Conservation (phyloP, 2,797 vertebrate species). For the Telmatherina bonti region DNA sequence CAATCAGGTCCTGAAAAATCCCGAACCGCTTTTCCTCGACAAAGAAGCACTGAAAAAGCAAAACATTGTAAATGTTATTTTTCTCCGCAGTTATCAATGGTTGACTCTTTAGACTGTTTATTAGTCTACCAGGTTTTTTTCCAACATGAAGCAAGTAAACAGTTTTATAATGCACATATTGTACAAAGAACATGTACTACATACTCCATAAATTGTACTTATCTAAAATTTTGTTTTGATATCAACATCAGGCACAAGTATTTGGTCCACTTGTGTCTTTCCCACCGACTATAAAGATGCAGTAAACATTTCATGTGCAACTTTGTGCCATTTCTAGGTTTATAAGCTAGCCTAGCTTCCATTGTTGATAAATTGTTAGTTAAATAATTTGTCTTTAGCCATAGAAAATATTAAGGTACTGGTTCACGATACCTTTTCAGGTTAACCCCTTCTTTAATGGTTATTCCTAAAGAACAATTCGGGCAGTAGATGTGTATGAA, state of each 20-base stretch:
- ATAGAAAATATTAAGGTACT: not conserved
- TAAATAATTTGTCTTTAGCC: not conserved
- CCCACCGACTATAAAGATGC: not conserved
- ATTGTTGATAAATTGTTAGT: not conserved
- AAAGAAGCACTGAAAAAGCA: constrained; percentile 89
- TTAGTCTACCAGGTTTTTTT: not conserved
- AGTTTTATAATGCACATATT: not conserved
- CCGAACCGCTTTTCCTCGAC: constrained; percentile 88
- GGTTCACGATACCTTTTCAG: not conserved
- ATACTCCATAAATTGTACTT: not conserved
- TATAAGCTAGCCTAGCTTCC: constrained; percentile 9
- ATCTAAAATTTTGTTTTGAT: not conserved
- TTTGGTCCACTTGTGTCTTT: not conserved
- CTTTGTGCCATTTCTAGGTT: constrained; percentile 5
- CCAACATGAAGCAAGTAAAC: not conserved
- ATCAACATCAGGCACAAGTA: not conserved
- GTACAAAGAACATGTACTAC: not conserved
- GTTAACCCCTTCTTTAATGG: too few species aligned
- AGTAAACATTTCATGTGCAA: not conserved
- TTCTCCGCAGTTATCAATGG: not conserved
- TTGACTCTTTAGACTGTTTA: not conserved
- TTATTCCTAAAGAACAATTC: too few species aligned
- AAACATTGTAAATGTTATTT: not conserved
- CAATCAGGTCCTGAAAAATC: constrained; percentile 95
- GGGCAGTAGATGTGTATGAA: not conserved